These are phyloP conservation scores for Eospalax fontanierii DNA, from an alignment of 2,797 vertebrate genomes.

Conservation along the genomic window DNA sequence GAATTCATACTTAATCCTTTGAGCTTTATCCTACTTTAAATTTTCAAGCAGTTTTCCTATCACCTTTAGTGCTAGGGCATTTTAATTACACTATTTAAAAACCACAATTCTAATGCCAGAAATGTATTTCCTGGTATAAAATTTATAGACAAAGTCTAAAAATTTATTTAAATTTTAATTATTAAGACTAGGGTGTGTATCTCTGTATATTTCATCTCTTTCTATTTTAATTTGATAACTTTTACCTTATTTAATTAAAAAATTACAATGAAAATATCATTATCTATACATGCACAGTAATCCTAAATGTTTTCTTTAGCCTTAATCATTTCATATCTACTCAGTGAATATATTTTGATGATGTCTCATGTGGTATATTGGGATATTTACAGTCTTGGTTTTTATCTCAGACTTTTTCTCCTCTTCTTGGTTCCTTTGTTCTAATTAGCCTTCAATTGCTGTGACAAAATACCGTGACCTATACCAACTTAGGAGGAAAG, in stretches of 20 bases:
- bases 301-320: not conserved
- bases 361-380: not conserved
- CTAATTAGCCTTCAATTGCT: too few relatives aligned
- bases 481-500: too few relatives aligned
- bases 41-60: constrained; percentile 19
- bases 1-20: constrained; percentile 28
- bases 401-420: not conserved
- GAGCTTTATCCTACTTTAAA: constrained; percentile 17
- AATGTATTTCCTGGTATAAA: not conserved
- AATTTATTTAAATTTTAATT: constrained; percentile 30
- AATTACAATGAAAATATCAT: not conserved
- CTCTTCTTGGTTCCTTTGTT: not conserved
- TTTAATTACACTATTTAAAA: constrained; percentile 57
- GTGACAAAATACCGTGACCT: too few relatives aligned
- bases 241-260: constrained; percentile 28
- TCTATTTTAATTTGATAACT: not conserved
- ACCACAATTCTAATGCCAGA: not conserved
- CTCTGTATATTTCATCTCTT: not conserved
- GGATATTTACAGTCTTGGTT: not conserved
- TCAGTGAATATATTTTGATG: not conserved
- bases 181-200: not conserved
- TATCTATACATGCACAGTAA: not conserved
- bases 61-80: not conserved
- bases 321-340: not conserved
- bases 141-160: not conserved